These are phyloP conservation scores for Allolobophora icterica DNA, from an alignment of 2,888 invertebrate species.

Conservation along the genomic window DNA sequence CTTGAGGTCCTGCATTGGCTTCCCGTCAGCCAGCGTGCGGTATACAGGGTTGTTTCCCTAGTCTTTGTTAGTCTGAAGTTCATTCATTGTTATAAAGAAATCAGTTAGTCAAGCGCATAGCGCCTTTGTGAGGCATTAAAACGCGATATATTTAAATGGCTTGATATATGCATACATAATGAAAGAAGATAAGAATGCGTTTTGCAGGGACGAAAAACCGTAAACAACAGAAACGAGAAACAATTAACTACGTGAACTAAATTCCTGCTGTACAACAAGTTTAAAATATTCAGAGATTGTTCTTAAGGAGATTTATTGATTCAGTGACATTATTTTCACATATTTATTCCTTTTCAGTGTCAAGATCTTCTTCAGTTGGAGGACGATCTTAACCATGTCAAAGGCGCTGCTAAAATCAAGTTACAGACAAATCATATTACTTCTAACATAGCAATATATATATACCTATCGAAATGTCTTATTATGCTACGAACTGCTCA, in stretches of 20 bases:
- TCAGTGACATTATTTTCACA: neutral
- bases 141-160: no score
- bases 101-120: no score
- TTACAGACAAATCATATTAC: constrained; percentile 55
- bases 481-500: no score
- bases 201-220: neutral
- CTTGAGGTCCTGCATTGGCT: no score
- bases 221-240: neutral
- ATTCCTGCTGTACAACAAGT: neutral
- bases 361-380: constrained; percentile 86
- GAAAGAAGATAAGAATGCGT: neutral
- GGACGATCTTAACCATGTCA: constrained; percentile 85
- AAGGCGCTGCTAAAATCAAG: constrained; percentile 87
- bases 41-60: no score
- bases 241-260: neutral
- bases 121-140: no score
- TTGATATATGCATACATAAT: neutral
- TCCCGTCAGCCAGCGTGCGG: no score
- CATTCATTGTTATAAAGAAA: no score
- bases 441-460: no score
- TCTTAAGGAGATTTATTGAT: neutral
- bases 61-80: no score
- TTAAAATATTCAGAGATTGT: neutral
- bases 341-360: constrained; percentile 71
- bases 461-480: no score